Evolutionary conservation across 2,888 invertebrate genomes (phyloP).

Genomic region (Cistogaster globosa): DNA sequence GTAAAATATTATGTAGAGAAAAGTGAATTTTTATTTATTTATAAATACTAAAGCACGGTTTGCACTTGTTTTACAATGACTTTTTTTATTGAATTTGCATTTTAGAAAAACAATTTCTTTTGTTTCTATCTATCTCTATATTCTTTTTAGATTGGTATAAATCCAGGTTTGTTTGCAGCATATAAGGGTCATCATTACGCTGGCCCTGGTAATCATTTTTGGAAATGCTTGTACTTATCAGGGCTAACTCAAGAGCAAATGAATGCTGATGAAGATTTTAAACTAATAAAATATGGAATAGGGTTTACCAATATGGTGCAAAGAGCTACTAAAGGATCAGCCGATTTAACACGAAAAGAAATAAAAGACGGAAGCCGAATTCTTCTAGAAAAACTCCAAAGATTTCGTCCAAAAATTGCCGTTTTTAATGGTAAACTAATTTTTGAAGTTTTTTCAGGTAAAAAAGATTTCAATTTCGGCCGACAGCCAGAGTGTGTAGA

Average conservation of each 20-base stretch:
- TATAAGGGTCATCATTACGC: conserved; percentile 99
- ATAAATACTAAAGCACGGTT: too few relatives aligned
- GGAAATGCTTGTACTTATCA: conserved; percentile 98
- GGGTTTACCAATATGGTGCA: conserved; percentile 99
- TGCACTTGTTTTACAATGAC: too few relatives aligned
- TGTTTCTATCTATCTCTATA: neutral
- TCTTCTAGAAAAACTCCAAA: conserved; percentile 93
- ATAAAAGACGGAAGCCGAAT: conserved; percentile 96
- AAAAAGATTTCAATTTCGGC: conserved; percentile 98
- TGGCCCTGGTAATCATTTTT: conserved; percentile 99
- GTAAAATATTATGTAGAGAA: too few relatives aligned
- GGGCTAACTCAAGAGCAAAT: conserved; percentile 97
- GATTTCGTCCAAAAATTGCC: conserved; percentile 97
- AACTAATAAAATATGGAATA: conserved; percentile 95
- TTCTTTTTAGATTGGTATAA: conserved; percentile 94
- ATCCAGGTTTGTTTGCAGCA: conserved; percentile 98
- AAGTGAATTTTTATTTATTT: too few relatives aligned
- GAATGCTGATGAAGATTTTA: conserved; percentile 98
- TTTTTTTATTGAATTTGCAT: too few relatives aligned
- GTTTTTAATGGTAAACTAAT: conserved; percentile 99
- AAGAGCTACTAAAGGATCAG: conserved; percentile 97
- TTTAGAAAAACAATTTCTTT: too few relatives aligned
- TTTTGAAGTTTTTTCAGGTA: conserved; percentile 98
- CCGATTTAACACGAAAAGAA: conserved; percentile 96
- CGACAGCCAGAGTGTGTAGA: conserved; percentile 96